Conservation (phyloP, 2,888 invertebrate genomes). For the Protonemura montana region DNA sequence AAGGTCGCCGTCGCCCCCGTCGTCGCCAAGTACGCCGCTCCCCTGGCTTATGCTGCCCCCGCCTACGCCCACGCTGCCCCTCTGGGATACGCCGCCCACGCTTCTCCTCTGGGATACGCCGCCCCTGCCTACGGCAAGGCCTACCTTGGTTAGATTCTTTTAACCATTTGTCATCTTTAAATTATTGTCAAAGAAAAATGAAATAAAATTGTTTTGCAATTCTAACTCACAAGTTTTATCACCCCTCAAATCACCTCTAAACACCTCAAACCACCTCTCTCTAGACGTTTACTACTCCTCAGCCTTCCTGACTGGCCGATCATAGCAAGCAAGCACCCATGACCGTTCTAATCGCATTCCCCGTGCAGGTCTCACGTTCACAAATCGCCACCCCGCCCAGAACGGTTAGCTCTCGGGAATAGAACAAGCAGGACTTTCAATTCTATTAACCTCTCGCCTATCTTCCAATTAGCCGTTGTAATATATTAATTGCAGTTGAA, state of each 20-base stretch:
- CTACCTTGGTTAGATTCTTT: conserved; percentile 38
- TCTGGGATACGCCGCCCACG: conserved; percentile 36
- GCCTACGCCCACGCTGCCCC: conserved; percentile 27
- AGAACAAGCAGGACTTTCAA: background rate
- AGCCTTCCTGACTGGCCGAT: background rate
- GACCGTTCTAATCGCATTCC: background rate
- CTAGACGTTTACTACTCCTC: background rate
- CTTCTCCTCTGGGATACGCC: conserved; percentile 28
- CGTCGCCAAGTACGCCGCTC: conserved; percentile 42
- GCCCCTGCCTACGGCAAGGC: conserved; percentile 35
- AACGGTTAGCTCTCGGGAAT: background rate
- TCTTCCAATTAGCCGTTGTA: background rate
- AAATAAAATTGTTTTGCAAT: conserved; percentile 34
- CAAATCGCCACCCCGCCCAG: background rate
- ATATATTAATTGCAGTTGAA: background rate
- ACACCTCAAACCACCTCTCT: background rate
- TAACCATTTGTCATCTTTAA: conserved; percentile 26
- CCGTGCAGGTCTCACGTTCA: background rate
- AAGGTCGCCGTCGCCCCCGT: conserved; percentile 37
- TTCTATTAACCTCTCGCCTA: background rate
- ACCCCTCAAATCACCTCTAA: background rate
- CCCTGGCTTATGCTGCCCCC: conserved; percentile 32
- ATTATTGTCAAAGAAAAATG: conserved; percentile 29
- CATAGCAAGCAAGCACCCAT: background rate
- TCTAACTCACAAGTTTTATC: background rate